Base-by-base conservation (phyloP, 2,888 invertebrate species). In the Cyclophora albipunctata region DNA sequence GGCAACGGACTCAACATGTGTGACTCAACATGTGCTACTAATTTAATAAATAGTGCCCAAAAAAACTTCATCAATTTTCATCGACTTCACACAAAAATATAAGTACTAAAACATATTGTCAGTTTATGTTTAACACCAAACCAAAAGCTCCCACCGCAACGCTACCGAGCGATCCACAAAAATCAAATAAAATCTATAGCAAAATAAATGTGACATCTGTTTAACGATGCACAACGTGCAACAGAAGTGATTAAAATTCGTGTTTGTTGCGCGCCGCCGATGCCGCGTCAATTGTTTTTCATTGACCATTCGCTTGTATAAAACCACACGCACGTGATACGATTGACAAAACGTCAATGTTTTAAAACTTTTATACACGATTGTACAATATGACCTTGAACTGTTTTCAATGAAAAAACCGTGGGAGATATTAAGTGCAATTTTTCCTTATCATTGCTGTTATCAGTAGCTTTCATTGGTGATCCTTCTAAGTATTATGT, bases 271-370 rank as follows among this genome's bases (percentile, higher is more conserved):
- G 59, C 59, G 62, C 60, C 57, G 52, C 49, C 60, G 63, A 58
- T 57, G 59, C 60, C 60, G 57, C 63, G 60, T 47, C 64, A 61
- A 71, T 71, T 77, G 76, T 78, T 79, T 77, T 71, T 64, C 68
- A 59, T 50, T 57, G 62, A 52, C 64, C 71, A 70, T 67, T 71
- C 67, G 70, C 63, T 73, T 73, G 77, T 76, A 78, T 76, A 73
- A 78, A 74, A 73, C 74, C 67, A 62, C 54, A 56, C 55, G 54
- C 45, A 72, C 73, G 75, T 71, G 75, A 71, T 62, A 57, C 63
- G 65, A 62, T 63, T 65, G 53, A 50, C 59, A 20, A 20, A 20
- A 20, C 20, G 20, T 20, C 20, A 64, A 62, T 60, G 63, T 45
- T 46, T 52, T 55, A 52, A 50, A 56, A 59, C 58, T 63, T 58